phyloP scores from a whole-genome alignment of 2,113 vertebrate genomes.

The Caloenas nicobarica region DNA sequence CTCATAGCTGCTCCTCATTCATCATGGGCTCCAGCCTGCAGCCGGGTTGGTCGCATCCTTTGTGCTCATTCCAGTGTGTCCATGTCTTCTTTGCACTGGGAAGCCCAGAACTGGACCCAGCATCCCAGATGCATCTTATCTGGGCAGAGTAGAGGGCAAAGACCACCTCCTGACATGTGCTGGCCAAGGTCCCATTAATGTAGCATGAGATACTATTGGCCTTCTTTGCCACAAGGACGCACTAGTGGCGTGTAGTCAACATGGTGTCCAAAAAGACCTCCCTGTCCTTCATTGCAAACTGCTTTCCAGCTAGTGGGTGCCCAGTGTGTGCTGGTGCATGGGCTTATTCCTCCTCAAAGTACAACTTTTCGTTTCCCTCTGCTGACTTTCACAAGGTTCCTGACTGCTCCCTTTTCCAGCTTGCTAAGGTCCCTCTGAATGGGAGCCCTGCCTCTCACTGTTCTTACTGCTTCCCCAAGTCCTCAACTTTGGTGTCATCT shows the following conservation, averaged over 20 bases:
- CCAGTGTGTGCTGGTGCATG: background rate
- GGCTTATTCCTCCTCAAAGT: background rate
- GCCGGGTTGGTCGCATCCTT: fast-evolving
- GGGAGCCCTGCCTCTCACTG: background rate
- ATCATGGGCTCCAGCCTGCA: background rate
- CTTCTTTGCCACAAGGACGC: background rate
- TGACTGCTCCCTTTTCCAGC: background rate
- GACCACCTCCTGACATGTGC: background rate
- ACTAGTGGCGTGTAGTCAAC: background rate
- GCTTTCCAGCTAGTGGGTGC: background rate
- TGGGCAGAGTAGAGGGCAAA: background rate
- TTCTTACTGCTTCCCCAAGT: background rate
- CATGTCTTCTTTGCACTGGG: background rate
- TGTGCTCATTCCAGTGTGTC: background rate
- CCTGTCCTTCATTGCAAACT: background rate
- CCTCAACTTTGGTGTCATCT: background rate
- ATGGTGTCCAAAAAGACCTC: background rate
- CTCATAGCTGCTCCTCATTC: fast-evolving
- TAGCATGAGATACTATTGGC: background rate
- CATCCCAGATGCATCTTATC: background rate
- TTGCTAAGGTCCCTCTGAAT: background rate
- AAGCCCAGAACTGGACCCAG: background rate
- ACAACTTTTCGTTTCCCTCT: background rate
- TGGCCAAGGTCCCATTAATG: background rate
- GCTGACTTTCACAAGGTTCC: background rate